Evolutionary conservation across 2,797 vertebrate species (phyloP).

Genomic region (Coregonus suidteri): DNA sequence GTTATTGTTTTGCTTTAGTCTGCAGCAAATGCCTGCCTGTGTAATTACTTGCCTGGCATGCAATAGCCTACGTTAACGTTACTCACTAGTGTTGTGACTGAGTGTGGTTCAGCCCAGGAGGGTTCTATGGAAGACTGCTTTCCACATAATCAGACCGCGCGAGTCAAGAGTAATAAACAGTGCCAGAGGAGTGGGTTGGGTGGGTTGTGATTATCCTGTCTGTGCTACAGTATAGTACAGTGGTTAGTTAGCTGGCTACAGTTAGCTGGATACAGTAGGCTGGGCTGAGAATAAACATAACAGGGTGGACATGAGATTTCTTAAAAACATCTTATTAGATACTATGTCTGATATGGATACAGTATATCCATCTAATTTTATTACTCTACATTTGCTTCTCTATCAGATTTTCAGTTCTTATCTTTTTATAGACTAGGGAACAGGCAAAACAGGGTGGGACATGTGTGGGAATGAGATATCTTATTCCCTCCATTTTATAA

Average conservation of each 20-base stretch:
- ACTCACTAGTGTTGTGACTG: conserved; percentile 5
- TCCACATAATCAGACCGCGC: neutral
- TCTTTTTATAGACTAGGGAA: neutral
- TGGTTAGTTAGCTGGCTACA: neutral
- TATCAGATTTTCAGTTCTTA: neutral
- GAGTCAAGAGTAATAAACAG: conserved; percentile 8
- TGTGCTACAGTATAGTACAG: neutral
- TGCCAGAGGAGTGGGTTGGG: neutral
- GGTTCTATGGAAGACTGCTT: neutral
- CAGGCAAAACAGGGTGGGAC: neutral
- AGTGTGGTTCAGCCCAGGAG: neutral
- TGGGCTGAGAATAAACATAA: neutral
- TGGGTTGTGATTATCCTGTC: neutral
- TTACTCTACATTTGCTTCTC: neutral
- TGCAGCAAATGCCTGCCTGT: neutral
- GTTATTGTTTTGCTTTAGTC: conserved; percentile 5
- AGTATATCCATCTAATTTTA: neutral
- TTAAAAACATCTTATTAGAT: too few species aligned
- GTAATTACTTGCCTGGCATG: neutral
- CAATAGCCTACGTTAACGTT: neutral
- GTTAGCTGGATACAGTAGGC: neutral
- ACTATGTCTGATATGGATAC: neutral
- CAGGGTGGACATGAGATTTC: neutral
- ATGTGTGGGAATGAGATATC: neutral
- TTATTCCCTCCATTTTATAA: neutral